phyloP scores from a whole-genome alignment of 2,888 invertebrate species.

The Pristionchus maxplancki region DNA sequence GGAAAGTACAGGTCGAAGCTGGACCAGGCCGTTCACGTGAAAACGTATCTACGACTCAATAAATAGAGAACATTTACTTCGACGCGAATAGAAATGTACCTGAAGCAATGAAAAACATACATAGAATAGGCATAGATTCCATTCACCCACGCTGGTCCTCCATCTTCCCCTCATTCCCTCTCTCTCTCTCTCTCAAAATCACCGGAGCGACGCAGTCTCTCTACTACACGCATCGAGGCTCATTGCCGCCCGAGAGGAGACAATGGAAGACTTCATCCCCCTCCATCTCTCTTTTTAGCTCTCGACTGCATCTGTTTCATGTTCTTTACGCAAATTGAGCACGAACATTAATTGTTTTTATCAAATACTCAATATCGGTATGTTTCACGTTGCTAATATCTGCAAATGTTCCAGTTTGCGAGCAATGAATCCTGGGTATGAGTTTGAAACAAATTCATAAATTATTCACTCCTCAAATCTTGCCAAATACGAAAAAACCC shows the following conservation, averaged over 20 bases:
- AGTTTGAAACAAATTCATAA: too few relatives aligned
- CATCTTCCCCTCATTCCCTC: background rate
- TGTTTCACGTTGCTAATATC: too few relatives aligned
- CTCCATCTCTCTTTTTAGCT: background rate
- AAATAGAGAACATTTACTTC: too few relatives aligned
- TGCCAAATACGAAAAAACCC: too few relatives aligned
- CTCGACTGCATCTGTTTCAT: background rate
- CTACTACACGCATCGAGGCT: slow-evolving; percentile 11
- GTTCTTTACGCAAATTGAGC: too few relatives aligned
- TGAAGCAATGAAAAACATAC: background rate
- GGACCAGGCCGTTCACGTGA: background rate
- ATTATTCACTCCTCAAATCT: too few relatives aligned
- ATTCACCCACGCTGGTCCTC: background rate
- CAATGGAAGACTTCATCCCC: slow-evolving; percentile 18
- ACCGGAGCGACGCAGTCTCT: slow-evolving; percentile 32
- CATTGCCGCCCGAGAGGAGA: slow-evolving; percentile 33
- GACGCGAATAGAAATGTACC: too few relatives aligned
- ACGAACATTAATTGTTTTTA: too few relatives aligned
- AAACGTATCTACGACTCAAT: background rate
- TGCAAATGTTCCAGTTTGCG: too few relatives aligned
- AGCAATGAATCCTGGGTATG: too few relatives aligned
- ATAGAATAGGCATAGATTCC: background rate
- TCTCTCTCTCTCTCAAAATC: background rate
- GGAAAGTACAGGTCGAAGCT: background rate
- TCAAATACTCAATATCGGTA: too few relatives aligned